Percentiles rank a stretch among this genome's conserved stretches.
These are phyloP conservation scores for Antitype chi DNA, from an alignment of 2,888 invertebrate species.

Conservation along the genomic window DNA sequence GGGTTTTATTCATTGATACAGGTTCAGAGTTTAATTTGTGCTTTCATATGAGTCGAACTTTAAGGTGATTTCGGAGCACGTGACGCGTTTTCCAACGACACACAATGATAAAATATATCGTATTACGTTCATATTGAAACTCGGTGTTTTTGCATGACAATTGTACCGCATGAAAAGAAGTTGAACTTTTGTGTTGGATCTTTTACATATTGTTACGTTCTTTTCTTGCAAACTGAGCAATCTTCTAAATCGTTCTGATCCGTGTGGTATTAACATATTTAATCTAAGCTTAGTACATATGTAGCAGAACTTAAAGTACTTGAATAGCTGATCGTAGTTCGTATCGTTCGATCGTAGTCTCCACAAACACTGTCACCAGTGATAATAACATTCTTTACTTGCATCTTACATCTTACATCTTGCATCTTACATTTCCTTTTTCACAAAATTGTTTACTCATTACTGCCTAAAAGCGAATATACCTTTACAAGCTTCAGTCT, in stretches of 20 bases:
- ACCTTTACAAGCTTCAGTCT: conserved; percentile 26
- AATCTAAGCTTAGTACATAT: conserved; percentile 5
- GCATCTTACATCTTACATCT: neutral
- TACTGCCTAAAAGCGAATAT: conserved; percentile 20
- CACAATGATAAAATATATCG: conserved; percentile 46
- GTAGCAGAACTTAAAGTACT: neutral
- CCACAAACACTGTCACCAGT: neutral
- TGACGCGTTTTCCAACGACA: conserved; percentile 51
- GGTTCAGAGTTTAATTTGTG: conserved; percentile 61
- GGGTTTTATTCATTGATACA: conserved; percentile 55
- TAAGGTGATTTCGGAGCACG: conserved; percentile 59
- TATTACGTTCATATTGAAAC: conserved; percentile 48
- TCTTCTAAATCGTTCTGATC: conserved; percentile 26
- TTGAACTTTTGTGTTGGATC: conserved; percentile 53
- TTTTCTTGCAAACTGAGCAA: conserved; percentile 44
- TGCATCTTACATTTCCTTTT: conserved; percentile 2
- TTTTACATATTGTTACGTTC: conserved; percentile 38
- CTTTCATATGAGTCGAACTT: conserved; percentile 55
- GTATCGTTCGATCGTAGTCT: too few relatives aligned
- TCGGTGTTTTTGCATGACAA: conserved; percentile 57
- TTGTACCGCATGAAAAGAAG: conserved; percentile 47
- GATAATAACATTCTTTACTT: neutral
- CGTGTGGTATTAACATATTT: conserved; percentile 34
- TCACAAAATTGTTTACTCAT: conserved; percentile 26
- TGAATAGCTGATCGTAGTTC: conserved; percentile 6